These are phyloP conservation scores for Trachelus troglodyta DNA, from an alignment of 2,888 invertebrate species.

Conservation along the genomic window DNA sequence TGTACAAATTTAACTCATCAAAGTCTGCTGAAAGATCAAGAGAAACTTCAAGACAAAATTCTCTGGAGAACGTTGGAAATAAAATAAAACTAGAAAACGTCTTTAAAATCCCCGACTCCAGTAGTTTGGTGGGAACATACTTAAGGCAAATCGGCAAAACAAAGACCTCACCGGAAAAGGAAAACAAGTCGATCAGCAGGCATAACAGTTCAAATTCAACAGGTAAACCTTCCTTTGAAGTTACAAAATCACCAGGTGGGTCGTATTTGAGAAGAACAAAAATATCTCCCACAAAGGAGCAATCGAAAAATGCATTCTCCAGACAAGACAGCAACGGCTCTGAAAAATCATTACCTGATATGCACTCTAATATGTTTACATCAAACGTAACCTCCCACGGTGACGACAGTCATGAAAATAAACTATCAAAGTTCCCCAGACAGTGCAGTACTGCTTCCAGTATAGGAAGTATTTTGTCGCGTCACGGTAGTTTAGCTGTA, in stretches of 20 bases:
- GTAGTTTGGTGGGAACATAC: slow-evolving; percentile 53
- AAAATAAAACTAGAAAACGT: slow-evolving; percentile 38
- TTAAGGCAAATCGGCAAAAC: slow-evolving; percentile 57
- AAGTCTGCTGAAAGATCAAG: slow-evolving; percentile 34
- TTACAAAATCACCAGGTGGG: slow-evolving; percentile 40
- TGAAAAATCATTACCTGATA: neutral
- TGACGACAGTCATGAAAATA: slow-evolving; percentile 19
- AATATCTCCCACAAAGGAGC: slow-evolving; percentile 62
- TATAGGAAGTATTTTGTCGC: slow-evolving; percentile 45
- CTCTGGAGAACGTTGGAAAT: slow-evolving; percentile 12
- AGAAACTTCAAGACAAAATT: slow-evolving; percentile 20
- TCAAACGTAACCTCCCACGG: neutral
- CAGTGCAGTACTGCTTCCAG: slow-evolving; percentile 43
- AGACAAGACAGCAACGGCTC: slow-evolving; percentile 25
- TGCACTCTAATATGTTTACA: neutral
- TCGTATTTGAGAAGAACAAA: slow-evolving; percentile 61
- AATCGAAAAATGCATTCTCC: slow-evolving; percentile 53
- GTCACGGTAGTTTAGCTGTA: slow-evolving; percentile 41
- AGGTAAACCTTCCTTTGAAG: slow-evolving; percentile 36
- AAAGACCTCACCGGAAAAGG: slow-evolving; percentile 46
- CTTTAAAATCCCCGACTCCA: slow-evolving; percentile 47
- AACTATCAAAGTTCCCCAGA: slow-evolving; percentile 31
- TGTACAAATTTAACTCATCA: slow-evolving; percentile 42
- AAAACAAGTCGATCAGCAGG: slow-evolving; percentile 36
- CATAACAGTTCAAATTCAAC: slow-evolving; percentile 37